Conservation (phyloP, 2,888 invertebrate genomes). For the Epirrita christyi region DNA sequence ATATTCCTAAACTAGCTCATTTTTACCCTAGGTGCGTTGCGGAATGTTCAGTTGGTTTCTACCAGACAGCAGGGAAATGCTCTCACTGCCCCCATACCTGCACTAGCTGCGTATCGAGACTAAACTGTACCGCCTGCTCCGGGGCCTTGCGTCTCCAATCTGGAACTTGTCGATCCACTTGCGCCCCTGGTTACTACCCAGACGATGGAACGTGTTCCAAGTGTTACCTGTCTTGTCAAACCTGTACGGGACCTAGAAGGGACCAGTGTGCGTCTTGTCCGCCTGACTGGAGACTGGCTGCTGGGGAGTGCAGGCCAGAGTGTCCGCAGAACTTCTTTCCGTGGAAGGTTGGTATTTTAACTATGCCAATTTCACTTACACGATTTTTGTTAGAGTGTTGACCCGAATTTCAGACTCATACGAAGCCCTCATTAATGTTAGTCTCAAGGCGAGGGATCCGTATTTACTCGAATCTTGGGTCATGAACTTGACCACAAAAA, state of each 20-base stretch:
- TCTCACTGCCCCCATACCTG: constrained; percentile 92
- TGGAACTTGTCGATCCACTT: constrained; percentile 92
- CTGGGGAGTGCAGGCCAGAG: constrained; percentile 93
- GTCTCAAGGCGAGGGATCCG: too few species aligned
- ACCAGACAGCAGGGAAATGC: constrained; percentile 90
- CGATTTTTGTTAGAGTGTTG: too few species aligned
- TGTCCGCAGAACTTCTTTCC: constrained; percentile 94
- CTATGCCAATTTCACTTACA: too few species aligned
- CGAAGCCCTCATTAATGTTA: too few species aligned
- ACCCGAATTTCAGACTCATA: too few species aligned
- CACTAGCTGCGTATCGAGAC: constrained; percentile 89
- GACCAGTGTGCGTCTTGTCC: constrained; percentile 94
- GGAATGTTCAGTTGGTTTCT: constrained; percentile 91
- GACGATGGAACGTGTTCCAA: constrained; percentile 93
- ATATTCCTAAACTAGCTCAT: too few species aligned
- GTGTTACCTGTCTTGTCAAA: constrained; percentile 93
- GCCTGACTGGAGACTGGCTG: constrained; percentile 91
- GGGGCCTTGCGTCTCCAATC: constrained; percentile 91
- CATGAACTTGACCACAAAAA: too few species aligned
- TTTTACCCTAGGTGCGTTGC: constrained; percentile 88
- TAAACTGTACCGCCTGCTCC: constrained; percentile 92
- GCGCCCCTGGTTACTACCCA: constrained; percentile 93
- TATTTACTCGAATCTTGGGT: too few species aligned
- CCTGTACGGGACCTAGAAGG: constrained; percentile 92
- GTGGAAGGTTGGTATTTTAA: constrained; percentile 82